Percentiles rank a stretch among this genome's conserved stretches.
Conservation (phyloP, 2,113 vertebrate species). For the Guaruba guarouba region DNA sequence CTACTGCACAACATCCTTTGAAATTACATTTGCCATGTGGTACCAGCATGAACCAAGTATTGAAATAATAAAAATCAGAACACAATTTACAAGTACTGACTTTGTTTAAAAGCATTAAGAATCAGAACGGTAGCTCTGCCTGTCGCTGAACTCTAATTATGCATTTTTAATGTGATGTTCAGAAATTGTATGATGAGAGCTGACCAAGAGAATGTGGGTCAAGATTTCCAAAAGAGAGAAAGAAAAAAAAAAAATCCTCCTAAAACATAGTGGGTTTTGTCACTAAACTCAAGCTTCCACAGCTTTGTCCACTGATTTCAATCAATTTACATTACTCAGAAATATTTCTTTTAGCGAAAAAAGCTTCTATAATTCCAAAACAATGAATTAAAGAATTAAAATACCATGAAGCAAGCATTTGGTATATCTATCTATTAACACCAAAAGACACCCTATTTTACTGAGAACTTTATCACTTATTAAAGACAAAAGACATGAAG, state of each 20-base stretch:
- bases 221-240: background rate
- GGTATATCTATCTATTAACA: background rate
- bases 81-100: background rate
- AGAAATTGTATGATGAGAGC: background rate
- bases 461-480: background rate
- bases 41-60: background rate
- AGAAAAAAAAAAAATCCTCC: background rate
- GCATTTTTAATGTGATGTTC: background rate
- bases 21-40: background rate
- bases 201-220: background rate
- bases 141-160: background rate
- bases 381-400: background rate
- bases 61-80: background rate
- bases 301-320: background rate
- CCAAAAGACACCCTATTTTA: background rate
- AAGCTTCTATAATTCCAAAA: background rate
- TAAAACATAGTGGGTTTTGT: background rate
- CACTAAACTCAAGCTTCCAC: background rate
- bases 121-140: background rate
- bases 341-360: background rate
- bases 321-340: background rate
- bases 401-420: background rate
- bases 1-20: background rate
- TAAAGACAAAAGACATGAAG: background rate
- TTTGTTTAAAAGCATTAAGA: background rate